Evolutionary conservation across 2,888 invertebrate genomes (phyloP).

Genomic region (Anthoptus insignis): DNA sequence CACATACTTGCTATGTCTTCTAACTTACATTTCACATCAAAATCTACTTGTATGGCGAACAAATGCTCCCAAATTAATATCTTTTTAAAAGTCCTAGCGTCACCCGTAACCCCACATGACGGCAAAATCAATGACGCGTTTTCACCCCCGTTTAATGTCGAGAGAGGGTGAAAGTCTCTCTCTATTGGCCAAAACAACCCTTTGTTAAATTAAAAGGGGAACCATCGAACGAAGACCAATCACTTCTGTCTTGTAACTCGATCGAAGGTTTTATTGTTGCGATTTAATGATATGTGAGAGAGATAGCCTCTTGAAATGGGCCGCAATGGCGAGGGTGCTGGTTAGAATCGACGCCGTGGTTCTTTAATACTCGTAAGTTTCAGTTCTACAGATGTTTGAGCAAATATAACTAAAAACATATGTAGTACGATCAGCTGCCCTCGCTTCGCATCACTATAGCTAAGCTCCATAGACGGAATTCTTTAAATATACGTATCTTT

Average conservation of each 20-base stretch:
- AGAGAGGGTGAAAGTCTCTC: constrained; percentile 38
- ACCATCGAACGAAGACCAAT: constrained; percentile 31
- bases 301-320: not conserved
- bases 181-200: constrained; percentile 38
- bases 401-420: too few species aligned
- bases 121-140: constrained; percentile 16
- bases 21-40: not conserved
- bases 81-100: constrained; percentile 3
- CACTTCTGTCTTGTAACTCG: not conserved
- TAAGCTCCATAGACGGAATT: too few species aligned
- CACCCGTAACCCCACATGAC: constrained; percentile 2
- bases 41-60: not conserved
- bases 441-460: too few species aligned
- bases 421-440: too few species aligned
- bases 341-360: not conserved
- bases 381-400: too few species aligned
- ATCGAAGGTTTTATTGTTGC: constrained; percentile 5
- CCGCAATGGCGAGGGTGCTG: not conserved
- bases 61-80: not conserved
- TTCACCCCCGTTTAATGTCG: constrained; percentile 9
- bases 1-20: too few species aligned
- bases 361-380: too few species aligned
- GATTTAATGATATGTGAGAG: constrained; percentile 1
- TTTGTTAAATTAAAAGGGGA: constrained; percentile 28
- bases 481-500: too few species aligned